Base-by-base conservation (phyloP, 1,140 invertebrate species). In the Apis laboriosa region DNA sequence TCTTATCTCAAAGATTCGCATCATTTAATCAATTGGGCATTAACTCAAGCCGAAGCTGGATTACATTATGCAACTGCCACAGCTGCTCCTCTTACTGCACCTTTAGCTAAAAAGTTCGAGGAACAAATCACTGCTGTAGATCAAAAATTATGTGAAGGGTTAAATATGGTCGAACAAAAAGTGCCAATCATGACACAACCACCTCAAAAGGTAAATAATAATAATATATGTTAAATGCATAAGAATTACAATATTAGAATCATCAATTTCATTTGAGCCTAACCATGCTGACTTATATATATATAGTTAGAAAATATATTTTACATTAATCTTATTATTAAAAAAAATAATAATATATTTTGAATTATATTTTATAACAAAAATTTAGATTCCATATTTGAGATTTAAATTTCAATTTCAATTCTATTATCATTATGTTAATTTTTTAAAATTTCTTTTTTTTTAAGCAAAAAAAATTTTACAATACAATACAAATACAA, bases 1-100 rank as follows among this genome's bases (percentile, higher is more conserved):
- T 94, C 94, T 55, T 95, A 94, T 87, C 92, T 96, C 13, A 96
- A 96, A 92, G 95, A 94, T 91, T 93, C 93, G 19, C 90, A 94
- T 90, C 87, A 94, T 71, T 77, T 95, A 21, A 79, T 95, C 43
- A 94, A 94, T 67, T 95, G 94, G 94, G 94, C 94, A 9, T 74
- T 95, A 8, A 92, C 87, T 64, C 92, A 94, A 34, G 94, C 94
- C 8, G 95, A 95, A 85, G 93, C 93, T 67, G 93, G 94, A 21
- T 67, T 94, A 19, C 15, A 92, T 75, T 93, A 92, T 77, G 94
- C 94, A 0, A 92, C 94, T 2, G 90, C 93, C 0, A 93, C 92
- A 2, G 94, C 94, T 9, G 91, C 84, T 9, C 91, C 92, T 2
- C 90, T 93, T 24, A 92, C 94, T 12, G 87, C 88, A 4, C 93